These are phyloP conservation scores for Pseudomugil tenellus DNA, from an alignment of 2,797 vertebrate species.

Conservation along the genomic window DNA sequence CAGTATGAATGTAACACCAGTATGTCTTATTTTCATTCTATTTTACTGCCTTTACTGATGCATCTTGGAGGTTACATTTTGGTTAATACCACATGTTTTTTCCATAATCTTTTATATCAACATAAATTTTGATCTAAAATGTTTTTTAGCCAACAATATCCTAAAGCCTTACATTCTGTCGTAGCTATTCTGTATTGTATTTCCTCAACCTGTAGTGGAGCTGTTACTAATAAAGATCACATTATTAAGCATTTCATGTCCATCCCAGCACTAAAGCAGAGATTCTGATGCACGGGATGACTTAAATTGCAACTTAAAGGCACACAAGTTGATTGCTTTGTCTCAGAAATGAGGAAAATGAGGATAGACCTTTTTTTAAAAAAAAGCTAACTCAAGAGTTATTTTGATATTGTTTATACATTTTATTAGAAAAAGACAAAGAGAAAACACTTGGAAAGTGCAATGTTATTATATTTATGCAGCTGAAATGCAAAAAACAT, in stretches of 20 bases:
- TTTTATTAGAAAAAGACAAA: not conserved
- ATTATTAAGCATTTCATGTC: not conserved
- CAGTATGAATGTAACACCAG: too few relatives aligned
- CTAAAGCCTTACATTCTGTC: not conserved
- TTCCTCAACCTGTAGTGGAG: not conserved
- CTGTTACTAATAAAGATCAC: not conserved
- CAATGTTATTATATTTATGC: not conserved
- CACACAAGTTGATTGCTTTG: not conserved
- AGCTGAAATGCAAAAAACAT: not conserved
- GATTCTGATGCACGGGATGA: not conserved
- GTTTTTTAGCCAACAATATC: too few relatives aligned
- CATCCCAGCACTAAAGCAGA: not conserved
- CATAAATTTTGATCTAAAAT: too few relatives aligned
- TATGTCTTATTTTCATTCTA: too few relatives aligned
- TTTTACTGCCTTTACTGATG: too few relatives aligned
- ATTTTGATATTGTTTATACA: too few relatives aligned
- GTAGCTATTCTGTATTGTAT: not conserved
- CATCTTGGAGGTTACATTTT: too few relatives aligned
- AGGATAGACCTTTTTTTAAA: too few relatives aligned
- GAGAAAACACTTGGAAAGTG: not conserved
- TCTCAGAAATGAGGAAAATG: not conserved
- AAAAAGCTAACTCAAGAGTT: too few relatives aligned
- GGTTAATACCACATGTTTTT: too few relatives aligned
- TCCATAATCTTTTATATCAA: too few relatives aligned
- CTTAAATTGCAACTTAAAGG: not conserved